Base-by-base conservation (phyloP, 2,113 vertebrate genomes). In the Tonatia bakeri region DNA sequence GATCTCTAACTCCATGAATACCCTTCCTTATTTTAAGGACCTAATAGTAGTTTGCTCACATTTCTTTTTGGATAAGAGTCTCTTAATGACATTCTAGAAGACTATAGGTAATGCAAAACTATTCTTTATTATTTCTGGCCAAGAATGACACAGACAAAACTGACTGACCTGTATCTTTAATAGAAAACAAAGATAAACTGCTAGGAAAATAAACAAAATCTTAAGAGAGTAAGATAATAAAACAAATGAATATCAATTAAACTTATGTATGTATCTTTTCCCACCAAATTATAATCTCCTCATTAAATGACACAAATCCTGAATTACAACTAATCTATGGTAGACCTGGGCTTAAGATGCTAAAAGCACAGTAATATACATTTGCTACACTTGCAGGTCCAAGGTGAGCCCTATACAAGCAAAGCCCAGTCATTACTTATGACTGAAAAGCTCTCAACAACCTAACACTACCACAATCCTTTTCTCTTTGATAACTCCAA, bases 241-340 rank as follows among this genome's bases (percentile, higher is more conserved):
- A 79, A 84, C 24, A 77, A 73, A 79, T 65, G 47, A 67, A 11
- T 85, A 80, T 77, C 7, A 90, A 89, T 54, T 75, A 73, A 86
- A 80, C 14, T 72, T 73, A 77, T 85, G 87, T 47, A 87, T 52
- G 56, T 4, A 31, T n/a, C 52, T 14, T 4, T 4, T 15, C 24
- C 20, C 36, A 79, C 24, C 52, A 89, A 79, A 94, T 65, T 50
- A 92, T 54, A 76, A 52, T 61, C 40, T 87, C 19, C 40, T 87
- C 19, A 61, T 76, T 69, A 90, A 92, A 91, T 87, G 33, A 69
- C 56, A 96, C n/a, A 31, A 91, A 65, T 83, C 36, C 16, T 87
- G 20, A 93, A 79, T 87, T 72, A 79, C 13, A 65, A 82, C 28
- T 76, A 86, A 94, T 56, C 33, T 17, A 67, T 2, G 15, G 28